These are phyloP conservation scores for Choreutis nemorana DNA, from an alignment of 2,888 invertebrate genomes.

Conservation along the genomic window DNA sequence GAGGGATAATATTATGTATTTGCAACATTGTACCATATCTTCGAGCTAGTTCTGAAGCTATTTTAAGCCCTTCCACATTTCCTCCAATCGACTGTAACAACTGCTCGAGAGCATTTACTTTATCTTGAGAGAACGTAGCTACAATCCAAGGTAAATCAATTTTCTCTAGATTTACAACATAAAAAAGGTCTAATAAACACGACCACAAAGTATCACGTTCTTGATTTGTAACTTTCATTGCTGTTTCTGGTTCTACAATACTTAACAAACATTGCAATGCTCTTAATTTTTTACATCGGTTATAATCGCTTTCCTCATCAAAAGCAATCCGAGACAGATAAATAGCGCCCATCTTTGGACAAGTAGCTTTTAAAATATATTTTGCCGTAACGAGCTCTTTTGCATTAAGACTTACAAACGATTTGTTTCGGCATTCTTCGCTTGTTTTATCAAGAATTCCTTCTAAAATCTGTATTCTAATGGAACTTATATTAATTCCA, in stretches of 20 bases:
- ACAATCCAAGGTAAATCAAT: conserved; percentile 58
- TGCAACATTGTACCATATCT: conserved; percentile 35
- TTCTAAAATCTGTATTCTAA: conserved; percentile 56
- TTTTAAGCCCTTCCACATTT: conserved; percentile 38
- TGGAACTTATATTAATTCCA: conserved; percentile 49
- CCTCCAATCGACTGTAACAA: conserved; percentile 34
- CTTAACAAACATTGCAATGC: conserved; percentile 59
- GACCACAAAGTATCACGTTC: conserved; percentile 47
- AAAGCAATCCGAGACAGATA: conserved; percentile 56
- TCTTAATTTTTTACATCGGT: conserved; percentile 52
- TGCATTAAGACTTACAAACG: conserved; percentile 27
- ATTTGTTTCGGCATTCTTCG: conserved; percentile 26
- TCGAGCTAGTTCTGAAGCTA: conserved; percentile 34
- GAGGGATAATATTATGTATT: conserved; percentile 32
- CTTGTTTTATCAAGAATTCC: conserved; percentile 41
- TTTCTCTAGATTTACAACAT: conserved; percentile 43
- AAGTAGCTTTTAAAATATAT: conserved; percentile 57
- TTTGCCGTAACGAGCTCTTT: conserved; percentile 51
- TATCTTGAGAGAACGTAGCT: conserved; percentile 48
- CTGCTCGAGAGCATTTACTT: conserved; percentile 42
- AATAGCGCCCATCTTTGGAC: conserved; percentile 59
- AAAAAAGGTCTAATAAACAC: conserved; percentile 45
- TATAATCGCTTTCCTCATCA: conserved; percentile 51
- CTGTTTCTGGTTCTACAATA: conserved; percentile 49
- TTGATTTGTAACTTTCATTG: conserved; percentile 48